These are phyloP conservation scores for Etheostoma spectabile DNA, from an alignment of 2,113 vertebrate genomes.

Conservation along the genomic window DNA sequence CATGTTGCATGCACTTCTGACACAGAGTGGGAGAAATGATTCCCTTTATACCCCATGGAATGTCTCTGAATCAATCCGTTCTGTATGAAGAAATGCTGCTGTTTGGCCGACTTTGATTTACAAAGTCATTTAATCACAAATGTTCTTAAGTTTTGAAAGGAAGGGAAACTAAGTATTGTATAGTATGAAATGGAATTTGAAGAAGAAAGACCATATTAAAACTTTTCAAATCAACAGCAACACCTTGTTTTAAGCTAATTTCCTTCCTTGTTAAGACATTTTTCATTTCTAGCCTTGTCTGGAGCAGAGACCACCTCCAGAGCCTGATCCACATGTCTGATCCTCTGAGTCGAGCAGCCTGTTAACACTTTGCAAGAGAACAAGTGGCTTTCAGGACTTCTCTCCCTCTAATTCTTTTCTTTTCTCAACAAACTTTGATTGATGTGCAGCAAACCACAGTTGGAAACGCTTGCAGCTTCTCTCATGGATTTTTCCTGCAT, in stretches of 20 bases:
- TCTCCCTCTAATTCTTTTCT: slow-evolving; percentile 37
- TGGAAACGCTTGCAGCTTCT: slow-evolving; percentile 47
- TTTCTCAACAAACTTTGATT: slow-evolving; percentile 61
- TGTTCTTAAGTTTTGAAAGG: slow-evolving; percentile 3
- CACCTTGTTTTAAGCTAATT: slow-evolving; percentile 17
- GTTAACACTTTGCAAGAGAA: slow-evolving; percentile 59
- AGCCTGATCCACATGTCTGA: slow-evolving; percentile 59
- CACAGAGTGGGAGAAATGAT: slow-evolving; percentile 82
- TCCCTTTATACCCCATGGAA: slow-evolving; percentile 78
- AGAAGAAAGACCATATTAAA: background rate
- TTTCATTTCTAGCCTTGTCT: slow-evolving; percentile 14
- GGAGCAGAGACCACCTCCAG: slow-evolving; percentile 49
- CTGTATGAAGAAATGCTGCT: slow-evolving; percentile 50
- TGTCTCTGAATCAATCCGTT: slow-evolving; percentile 78
- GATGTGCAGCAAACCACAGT: slow-evolving; percentile 62
- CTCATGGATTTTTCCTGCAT: slow-evolving; percentile 62
- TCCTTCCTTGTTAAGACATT: background rate
- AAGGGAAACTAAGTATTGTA: background rate
- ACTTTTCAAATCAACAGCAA: slow-evolving; percentile 14
- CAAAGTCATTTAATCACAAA: background rate
- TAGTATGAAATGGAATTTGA: background rate
- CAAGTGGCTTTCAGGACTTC: slow-evolving; percentile 62
- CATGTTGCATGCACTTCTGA: slow-evolving; percentile 83
- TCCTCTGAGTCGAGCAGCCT: slow-evolving; percentile 47
- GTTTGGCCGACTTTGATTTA: slow-evolving; percentile 29